A percentile compares a stretch with the other conserved stretches of the same genome.
These are phyloP conservation scores for Agrochola circellaris DNA, from an alignment of 2,888 invertebrate genomes.

Conservation along the genomic window DNA sequence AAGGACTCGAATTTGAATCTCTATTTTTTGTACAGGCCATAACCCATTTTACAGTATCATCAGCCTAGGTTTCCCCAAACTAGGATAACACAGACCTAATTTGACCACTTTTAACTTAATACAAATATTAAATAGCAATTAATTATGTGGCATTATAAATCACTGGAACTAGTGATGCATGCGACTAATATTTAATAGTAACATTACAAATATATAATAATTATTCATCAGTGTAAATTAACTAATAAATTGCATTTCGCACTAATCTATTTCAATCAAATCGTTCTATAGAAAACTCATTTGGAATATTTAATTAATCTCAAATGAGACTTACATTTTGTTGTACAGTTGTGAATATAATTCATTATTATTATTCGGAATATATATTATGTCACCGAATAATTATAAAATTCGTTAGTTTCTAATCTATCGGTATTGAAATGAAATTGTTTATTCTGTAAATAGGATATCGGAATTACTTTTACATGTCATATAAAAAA, in stretches of 20 bases:
- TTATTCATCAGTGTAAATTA: not conserved
- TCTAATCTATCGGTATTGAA: too few relatives aligned
- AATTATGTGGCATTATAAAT: not conserved
- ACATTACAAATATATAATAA: not conserved
- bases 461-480: too few relatives aligned
- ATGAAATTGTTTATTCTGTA: too few relatives aligned
- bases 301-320: not conserved
- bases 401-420: too few relatives aligned
- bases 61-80: not conserved
- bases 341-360: not conserved
- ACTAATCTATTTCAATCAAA: slow-evolving; percentile 8
- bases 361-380: not conserved
- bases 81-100: not conserved
- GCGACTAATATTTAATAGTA: not conserved
- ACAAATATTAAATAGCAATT: not conserved
- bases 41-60: not conserved
- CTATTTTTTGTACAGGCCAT: not conserved
- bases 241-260: slow-evolving; percentile 2
- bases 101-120: not conserved
- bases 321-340: not conserved
- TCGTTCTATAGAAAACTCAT: not conserved
- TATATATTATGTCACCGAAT: too few relatives aligned
- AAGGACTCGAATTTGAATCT: too few relatives aligned
- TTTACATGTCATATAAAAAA: too few relatives aligned
- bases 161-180: not conserved